These are phyloP conservation scores for Mixornis gularis DNA, from an alignment of 2,113 vertebrate genomes.

Conservation along the genomic window DNA sequence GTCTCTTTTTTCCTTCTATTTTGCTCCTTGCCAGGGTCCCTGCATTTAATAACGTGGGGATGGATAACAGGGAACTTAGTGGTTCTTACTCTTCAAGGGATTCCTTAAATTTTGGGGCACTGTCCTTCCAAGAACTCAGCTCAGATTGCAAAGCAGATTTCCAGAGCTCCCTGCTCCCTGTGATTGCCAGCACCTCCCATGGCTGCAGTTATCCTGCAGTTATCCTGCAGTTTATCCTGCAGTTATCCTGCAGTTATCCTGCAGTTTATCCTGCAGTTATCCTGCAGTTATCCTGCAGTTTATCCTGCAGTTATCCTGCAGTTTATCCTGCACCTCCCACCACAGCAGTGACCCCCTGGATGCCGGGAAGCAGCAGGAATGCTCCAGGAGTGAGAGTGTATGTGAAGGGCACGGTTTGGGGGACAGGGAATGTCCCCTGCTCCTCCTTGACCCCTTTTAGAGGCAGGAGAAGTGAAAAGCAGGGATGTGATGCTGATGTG, in stretches of 20 bases:
- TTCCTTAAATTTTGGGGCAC: not conserved
- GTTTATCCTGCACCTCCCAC: too few relatives aligned
- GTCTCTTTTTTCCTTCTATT: not conserved
- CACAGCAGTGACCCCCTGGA: not conserved
- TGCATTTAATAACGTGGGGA: not conserved
- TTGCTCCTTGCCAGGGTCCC: not conserved
- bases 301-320: not conserved
- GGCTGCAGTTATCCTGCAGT: not conserved
- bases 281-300: not conserved
- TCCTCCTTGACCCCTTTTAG: not conserved
- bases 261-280: not conserved
- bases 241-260: not conserved
- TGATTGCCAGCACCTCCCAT: not conserved
- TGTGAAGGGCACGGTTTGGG: accelerated
- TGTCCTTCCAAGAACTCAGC: not conserved
- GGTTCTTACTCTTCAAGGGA: not conserved
- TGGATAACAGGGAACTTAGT: not conserved
- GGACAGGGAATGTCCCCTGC: not conserved
- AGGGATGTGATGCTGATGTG: not conserved
- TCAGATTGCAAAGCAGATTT: not conserved
- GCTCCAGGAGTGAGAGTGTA: not conserved
- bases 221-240: not conserved
- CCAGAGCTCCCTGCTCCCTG: not conserved
- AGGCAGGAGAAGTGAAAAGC: not conserved
- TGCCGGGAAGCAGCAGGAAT: not conserved